phyloP scores from a whole-genome alignment of 1,140 invertebrate genomes.

The Aphelenchoides fujianensis region DNA sequence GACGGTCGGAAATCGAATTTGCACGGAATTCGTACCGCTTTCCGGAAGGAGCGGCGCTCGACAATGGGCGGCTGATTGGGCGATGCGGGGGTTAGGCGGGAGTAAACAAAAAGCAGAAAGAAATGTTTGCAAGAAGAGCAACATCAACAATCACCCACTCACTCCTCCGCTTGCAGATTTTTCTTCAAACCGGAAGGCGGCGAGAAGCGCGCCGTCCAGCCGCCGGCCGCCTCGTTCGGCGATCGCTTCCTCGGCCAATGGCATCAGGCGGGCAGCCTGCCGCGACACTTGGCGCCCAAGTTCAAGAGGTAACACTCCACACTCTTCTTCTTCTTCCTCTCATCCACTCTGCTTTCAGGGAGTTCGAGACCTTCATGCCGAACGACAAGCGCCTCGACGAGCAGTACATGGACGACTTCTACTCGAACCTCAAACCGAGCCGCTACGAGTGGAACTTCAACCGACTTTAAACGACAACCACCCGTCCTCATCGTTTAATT shows the following conservation, averaged over 20 bases:
- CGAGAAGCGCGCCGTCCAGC: not conserved
- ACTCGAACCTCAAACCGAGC: conserved; percentile 23
- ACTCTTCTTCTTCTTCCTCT: not conserved
- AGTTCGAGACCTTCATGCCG: conserved; percentile 12
- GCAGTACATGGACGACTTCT: conserved; percentile 9
- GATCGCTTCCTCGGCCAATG: not conserved
- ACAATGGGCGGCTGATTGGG: too few relatives aligned
- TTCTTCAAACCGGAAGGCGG: conserved; percentile 1
- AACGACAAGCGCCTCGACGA: conserved; percentile 23
- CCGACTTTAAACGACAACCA: conserved; percentile 31
- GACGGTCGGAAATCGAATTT: too few relatives aligned
- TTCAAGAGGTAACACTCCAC: conserved; percentile 17
- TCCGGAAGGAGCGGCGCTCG: too few relatives aligned
- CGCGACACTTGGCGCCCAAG: conserved; percentile 19
- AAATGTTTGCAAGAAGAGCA: too few relatives aligned
- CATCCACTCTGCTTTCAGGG: not conserved
- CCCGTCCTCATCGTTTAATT: not conserved
- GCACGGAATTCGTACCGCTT: too few relatives aligned
- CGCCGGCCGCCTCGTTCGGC: not conserved
- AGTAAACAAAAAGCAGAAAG: too few relatives aligned
- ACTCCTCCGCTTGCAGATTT: not conserved
- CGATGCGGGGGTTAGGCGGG: too few relatives aligned
- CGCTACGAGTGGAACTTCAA: conserved; percentile 51
- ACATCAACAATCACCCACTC: too few relatives aligned
- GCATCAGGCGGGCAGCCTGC: not conserved